Evolutionary conservation across 2,797 vertebrate species (phyloP).

Genomic region (Xyrichtys novacula): DNA sequence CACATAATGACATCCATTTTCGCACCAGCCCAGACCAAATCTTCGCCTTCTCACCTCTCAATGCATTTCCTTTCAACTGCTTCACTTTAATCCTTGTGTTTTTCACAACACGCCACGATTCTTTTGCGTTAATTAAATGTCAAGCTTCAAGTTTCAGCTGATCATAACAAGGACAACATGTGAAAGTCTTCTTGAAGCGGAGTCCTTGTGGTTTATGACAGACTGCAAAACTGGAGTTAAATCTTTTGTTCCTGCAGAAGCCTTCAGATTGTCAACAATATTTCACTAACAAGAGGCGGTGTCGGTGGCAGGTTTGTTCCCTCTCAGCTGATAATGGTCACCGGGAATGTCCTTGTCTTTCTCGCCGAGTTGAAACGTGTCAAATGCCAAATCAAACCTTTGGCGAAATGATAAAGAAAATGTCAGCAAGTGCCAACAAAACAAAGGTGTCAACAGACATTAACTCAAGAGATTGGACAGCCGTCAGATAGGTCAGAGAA

Average conservation of each 20-base stretch:
- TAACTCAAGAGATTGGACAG: not conserved
- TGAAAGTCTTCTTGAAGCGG: not conserved
- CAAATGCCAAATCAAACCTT: conserved; percentile 15
- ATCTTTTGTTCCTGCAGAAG: too few relatives aligned
- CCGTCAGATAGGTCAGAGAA: not conserved
- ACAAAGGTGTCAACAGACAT: not conserved
- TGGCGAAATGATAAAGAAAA: not conserved
- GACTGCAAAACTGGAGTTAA: too few relatives aligned
- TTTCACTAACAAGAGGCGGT: too few relatives aligned
- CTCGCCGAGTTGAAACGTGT: too few relatives aligned
- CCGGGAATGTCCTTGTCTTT: not conserved
- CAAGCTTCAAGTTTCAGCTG: not conserved
- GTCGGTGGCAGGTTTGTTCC: too few relatives aligned
- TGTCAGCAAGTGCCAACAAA: not conserved
- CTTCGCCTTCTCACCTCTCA: not conserved
- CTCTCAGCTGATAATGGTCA: not conserved
- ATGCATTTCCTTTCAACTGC: too few relatives aligned
- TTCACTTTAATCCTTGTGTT: conserved; percentile 24
- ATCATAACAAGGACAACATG: not conserved
- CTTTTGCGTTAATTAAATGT: conserved; percentile 18
- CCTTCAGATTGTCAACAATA: too few relatives aligned
- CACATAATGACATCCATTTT: conserved; percentile 51
- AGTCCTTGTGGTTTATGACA: too few relatives aligned
- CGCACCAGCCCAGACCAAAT: conserved; percentile 42
- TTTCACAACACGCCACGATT: conserved; percentile 11